Percentiles rank a stretch among this genome's conserved stretches.
phyloP scores from a whole-genome alignment of 2,113 vertebrate species.

The Lutjanus erythropterus region DNA sequence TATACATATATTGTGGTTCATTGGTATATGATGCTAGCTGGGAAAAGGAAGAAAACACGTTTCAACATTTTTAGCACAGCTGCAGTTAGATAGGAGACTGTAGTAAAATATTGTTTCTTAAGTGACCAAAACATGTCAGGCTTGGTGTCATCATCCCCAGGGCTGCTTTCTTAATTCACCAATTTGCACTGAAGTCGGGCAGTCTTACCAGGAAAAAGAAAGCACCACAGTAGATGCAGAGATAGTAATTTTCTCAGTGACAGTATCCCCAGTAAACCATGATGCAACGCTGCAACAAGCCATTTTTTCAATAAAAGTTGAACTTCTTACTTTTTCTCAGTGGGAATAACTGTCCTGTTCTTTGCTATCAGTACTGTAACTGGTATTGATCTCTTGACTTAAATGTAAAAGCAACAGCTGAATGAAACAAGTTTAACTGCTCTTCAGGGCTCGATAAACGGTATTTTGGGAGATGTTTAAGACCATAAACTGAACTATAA shows the following conservation, averaged over 20 bases:
- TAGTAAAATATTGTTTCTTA: not conserved
- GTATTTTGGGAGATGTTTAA: constrained; percentile 27
- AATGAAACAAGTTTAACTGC: constrained; percentile 27
- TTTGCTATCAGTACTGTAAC: constrained; percentile 16
- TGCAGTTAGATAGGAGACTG: not conserved
- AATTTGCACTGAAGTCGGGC: not conserved
- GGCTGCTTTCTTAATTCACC: not conserved
- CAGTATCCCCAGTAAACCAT: constrained; percentile 1
- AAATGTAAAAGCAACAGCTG: constrained; percentile 34
- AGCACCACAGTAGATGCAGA: not conserved
- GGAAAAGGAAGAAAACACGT: not conserved
- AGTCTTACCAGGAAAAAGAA: not conserved
- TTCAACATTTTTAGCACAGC: not conserved
- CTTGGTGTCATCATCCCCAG: not conserved
- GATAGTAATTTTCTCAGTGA: not conserved
- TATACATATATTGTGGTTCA: no score
- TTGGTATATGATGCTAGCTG: not conserved
- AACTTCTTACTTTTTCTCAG: constrained; percentile 8
- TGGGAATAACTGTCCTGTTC: constrained; percentile 30
- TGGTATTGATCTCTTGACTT: constrained; percentile 47
- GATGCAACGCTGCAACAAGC: constrained; percentile 11
- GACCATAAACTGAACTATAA: constrained; percentile 12
- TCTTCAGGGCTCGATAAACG: constrained; percentile 33
- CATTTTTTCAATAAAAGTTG: constrained; percentile 9
- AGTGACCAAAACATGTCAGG: not conserved